Percentiles rank a stretch among this genome's conserved stretches.
These are phyloP conservation scores for Erynnis tages DNA, from an alignment of 2,888 invertebrate genomes.

Conservation along the genomic window DNA sequence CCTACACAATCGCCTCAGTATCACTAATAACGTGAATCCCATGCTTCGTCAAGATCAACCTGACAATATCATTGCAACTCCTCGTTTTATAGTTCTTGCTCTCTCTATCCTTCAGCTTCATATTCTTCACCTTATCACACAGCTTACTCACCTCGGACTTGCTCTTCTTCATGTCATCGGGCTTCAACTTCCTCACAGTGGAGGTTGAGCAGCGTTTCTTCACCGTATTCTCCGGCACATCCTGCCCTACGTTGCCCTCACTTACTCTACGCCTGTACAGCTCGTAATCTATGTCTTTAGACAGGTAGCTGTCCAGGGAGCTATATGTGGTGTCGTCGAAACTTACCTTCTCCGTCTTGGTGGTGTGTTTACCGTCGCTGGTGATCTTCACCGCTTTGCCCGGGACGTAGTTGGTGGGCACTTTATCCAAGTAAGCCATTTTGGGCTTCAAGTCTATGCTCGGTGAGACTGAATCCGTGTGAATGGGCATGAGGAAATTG, in stretches of 20 bases:
- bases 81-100: slow-evolving; percentile 65
- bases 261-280: slow-evolving; percentile 62
- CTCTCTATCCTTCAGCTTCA: slow-evolving; percentile 61
- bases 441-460: slow-evolving; percentile 58
- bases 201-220: slow-evolving; percentile 68
- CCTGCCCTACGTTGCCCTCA: slow-evolving; percentile 57
- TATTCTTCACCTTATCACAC: slow-evolving; percentile 71
- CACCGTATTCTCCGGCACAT: slow-evolving; percentile 33
- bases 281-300: slow-evolving; percentile 64
- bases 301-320: slow-evolving; percentile 80
- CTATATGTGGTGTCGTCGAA: slow-evolving; percentile 53
- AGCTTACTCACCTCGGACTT: slow-evolving; percentile 77
- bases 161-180: slow-evolving; percentile 70
- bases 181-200: slow-evolving; percentile 61
- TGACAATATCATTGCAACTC: slow-evolving; percentile 83
- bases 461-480: slow-evolving; percentile 63
- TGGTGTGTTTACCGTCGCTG: slow-evolving; percentile 69
- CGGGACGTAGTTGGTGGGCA: slow-evolving; percentile 75
- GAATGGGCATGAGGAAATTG: slow-evolving; percentile 60
- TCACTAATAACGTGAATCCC: slow-evolving; percentile 90
- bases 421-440: slow-evolving; percentile 69
- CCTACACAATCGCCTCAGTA: slow-evolving; percentile 86
- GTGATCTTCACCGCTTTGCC: slow-evolving; percentile 89
- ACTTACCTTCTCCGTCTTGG: slow-evolving; percentile 64
- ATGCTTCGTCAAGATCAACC: slow-evolving; percentile 88